Evolutionary conservation across 1,140 invertebrate genomes (phyloP).

Genomic region (Pseudobourletiella spinata): DNA sequence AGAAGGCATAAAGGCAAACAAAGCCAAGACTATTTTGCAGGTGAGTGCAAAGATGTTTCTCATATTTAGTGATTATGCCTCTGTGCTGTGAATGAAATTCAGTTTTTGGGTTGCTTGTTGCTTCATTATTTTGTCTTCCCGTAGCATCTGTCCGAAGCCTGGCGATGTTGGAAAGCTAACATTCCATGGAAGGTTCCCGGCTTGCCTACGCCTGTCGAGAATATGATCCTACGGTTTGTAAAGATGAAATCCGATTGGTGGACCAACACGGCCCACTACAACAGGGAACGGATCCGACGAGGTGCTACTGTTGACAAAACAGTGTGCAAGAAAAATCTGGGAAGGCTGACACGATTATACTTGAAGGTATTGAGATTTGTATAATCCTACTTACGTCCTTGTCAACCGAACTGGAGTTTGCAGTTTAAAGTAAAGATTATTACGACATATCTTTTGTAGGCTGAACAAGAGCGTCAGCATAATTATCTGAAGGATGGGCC

Average conservation of each 20-base stretch:
- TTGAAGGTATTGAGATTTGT: slow-evolving; percentile 58
- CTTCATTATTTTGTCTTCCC: background rate
- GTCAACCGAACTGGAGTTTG: background rate
- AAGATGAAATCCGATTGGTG: slow-evolving; percentile 99
- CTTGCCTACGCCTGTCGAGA: slow-evolving; percentile 96
- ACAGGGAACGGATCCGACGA: slow-evolving; percentile 86
- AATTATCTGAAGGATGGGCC: slow-evolving; percentile 99
- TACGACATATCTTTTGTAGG: slow-evolving; percentile 38
- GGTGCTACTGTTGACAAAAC: slow-evolving; percentile 98
- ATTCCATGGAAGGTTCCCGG: slow-evolving; percentile 99
- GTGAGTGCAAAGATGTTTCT: slow-evolving; percentile 3
- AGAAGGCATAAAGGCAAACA: slow-evolving; percentile 99
- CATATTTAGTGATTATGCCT: no score
- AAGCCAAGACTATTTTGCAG: slow-evolving; percentile 95
- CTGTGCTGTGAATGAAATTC: no score
- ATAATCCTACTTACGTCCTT: background rate
- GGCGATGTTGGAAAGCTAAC: slow-evolving; percentile 99
- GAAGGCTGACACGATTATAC: slow-evolving; percentile 89
- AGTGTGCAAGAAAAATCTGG: slow-evolving; percentile 99
- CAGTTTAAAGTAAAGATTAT: background rate
- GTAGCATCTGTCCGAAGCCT: slow-evolving; percentile 91
- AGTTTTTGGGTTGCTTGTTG: no score
- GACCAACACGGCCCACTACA: slow-evolving; percentile 99
- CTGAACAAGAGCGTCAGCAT: slow-evolving; percentile 98
- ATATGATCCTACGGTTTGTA: slow-evolving; percentile 99